Evolutionary conservation across 2,888 invertebrate genomes (phyloP).

Genomic region (Thymelicus acteon): DNA sequence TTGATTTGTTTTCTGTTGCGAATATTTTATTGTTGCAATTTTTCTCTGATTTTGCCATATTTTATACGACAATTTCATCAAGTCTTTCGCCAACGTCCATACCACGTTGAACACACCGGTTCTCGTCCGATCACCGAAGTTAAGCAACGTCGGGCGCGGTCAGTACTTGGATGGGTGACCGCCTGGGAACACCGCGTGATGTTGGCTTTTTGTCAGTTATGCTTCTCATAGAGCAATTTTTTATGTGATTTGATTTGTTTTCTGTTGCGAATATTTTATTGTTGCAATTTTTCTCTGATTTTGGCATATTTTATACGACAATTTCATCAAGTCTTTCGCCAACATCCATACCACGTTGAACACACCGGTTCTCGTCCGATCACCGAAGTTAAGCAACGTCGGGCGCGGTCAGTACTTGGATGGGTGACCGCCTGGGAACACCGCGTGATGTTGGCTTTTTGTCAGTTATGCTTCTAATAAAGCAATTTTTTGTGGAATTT

Average conservation of each 20-base stretch:
- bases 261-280: too few species aligned
- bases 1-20: too few species aligned
- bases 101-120: constrained; percentile 49
- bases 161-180: constrained; percentile 70
- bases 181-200: constrained; percentile 66
- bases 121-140: constrained; percentile 60
- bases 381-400: constrained; percentile 61
- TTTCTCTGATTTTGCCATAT: too few species aligned
- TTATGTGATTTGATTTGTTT: too few species aligned
- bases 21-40: too few species aligned
- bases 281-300: too few species aligned
- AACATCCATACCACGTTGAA: constrained; percentile 50
- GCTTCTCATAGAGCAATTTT: too few species aligned
- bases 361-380: constrained; percentile 55
- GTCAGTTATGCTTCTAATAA: background rate
- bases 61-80: too few species aligned
- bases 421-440: constrained; percentile 68
- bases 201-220: constrained; percentile 54
- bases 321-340: constrained; percentile 22
- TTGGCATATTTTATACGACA: too few species aligned
- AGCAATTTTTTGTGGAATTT: too few species aligned
- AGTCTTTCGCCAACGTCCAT: too few species aligned
- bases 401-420: constrained; percentile 64
- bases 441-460: constrained; percentile 63
- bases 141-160: constrained; percentile 57